Evolutionary conservation across 2,113 vertebrate species (phyloP), one percentile per base, ranked within the genome.

Genomic region (Oncorhynchus nerka): DNA sequence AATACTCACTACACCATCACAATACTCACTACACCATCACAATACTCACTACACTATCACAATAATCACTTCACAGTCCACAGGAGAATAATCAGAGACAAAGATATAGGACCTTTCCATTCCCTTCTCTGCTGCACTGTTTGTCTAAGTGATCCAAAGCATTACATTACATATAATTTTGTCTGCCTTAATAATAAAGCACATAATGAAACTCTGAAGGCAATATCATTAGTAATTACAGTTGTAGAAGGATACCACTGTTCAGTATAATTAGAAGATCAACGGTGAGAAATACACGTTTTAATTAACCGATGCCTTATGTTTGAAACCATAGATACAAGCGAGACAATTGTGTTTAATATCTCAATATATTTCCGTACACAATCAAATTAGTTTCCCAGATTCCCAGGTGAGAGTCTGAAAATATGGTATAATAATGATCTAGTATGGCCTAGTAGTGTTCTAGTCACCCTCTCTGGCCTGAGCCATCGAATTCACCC

Each of bases 161-260:
- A 28, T 68, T 81, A 82, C 78, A 85, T 81, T 87, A 83, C 77
- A 83, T 77, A 77, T 61, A 66, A 87, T 79, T 78, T 74, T n/a
- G 73, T 81, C 73, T 79, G 77, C 49, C 75, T 66, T 85, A 77
- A 86, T 89, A 90, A 90, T 84, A 84, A 84, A 82, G 81, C 75
- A 85, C 79, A 76, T 87, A 91, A 92, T 89, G 87, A 90, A 90
- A 88, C 84, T 89, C 84, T 89, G 78, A 89, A 83, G 80, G 84
- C 83, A 86, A 89, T 89, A 90, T 89, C 77, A 82, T 79, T 77
- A 83, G 84, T 91, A 91, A 91, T 92, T 89, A 89, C 65, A 87
- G 81, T 83, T 11, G 22, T 74, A 81, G 64, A 82, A 82, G 75
- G 75, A 64, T 87, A 77, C 65, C 67, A 81, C 57, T 77, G 80